These are phyloP conservation scores for Gobio occitaniae DNA, from an alignment of 2,797 vertebrate genomes.

Conservation along the genomic window DNA sequence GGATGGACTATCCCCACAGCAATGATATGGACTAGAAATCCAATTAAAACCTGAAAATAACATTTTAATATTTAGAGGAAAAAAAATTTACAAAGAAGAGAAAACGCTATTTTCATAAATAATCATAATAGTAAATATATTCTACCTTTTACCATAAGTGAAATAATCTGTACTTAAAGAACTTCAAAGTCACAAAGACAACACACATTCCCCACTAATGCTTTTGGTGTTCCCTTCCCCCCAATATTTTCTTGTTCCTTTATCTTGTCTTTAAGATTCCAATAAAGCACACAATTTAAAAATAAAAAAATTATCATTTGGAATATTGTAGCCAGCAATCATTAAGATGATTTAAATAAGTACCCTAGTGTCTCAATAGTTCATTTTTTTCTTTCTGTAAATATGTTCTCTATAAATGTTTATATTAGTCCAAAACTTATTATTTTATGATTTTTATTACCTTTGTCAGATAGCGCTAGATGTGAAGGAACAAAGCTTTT, in stretches of 20 bases:
- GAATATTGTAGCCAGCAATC: not conserved
- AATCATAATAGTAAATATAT: not conserved
- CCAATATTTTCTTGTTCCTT: not conserved
- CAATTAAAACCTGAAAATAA: no score
- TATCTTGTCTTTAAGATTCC: not conserved
- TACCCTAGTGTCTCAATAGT: not conserved
- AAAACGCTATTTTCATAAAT: no score
- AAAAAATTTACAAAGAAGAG: not conserved
- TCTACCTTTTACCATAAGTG: not conserved
- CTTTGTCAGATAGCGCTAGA: not conserved
- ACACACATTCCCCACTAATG: not conserved
- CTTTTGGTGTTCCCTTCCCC: not conserved
- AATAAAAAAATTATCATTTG: not conserved
- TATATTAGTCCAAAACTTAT: not conserved
- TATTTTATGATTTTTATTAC: not conserved
- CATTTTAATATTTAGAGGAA: no score
- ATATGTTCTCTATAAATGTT: not conserved
- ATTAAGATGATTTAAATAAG: not conserved
- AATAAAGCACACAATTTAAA: no score
- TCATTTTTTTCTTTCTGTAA: not conserved
- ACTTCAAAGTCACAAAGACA: not conserved
- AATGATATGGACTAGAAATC: no score
- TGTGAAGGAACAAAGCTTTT: slow-evolving; percentile 14
- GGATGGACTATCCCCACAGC: not conserved
- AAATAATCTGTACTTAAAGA: not conserved